Conservation (phyloP, 2,888 invertebrate species). For the Synanthedon tipuliformis region DNA sequence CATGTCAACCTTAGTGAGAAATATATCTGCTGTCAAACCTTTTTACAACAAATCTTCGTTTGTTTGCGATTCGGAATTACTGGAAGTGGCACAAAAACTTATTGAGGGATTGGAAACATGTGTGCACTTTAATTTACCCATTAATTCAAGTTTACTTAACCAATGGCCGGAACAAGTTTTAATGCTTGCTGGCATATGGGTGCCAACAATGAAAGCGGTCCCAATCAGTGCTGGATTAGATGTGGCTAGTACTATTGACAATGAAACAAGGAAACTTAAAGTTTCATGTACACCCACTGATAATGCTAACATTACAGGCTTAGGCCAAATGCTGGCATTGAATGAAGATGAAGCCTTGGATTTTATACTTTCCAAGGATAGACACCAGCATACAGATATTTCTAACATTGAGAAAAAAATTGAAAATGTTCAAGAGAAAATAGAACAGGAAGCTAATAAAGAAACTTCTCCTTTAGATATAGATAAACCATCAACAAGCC, state of each 20-base stretch:
- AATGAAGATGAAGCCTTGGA: constrained; percentile 80
- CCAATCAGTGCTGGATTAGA: constrained; percentile 83
- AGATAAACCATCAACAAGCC: constrained; percentile 41
- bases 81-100: constrained; percentile 81
- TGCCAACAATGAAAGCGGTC: constrained; percentile 80
- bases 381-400: constrained; percentile 25
- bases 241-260: constrained; percentile 74
- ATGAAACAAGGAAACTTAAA: constrained; percentile 60
- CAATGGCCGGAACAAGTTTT: constrained; percentile 89
- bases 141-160: constrained; percentile 88
- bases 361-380: constrained; percentile 72
- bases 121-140: constrained; percentile 79
- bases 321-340: constrained; percentile 64
- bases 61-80: constrained; percentile 83
- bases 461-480: constrained; percentile 20
- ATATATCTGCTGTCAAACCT: constrained; percentile 80
- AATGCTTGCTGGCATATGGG: constrained; percentile 86
- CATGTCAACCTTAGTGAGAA: constrained; percentile 81
- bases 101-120: constrained; percentile 82
- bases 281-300: constrained; percentile 43
- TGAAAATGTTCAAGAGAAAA: constrained; percentile 10
- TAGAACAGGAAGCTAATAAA: constrained; percentile 7
- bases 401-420: constrained; percentile 10
- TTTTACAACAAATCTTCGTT: constrained; percentile 87
- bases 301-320: constrained; percentile 38